Evolutionary conservation across 2,797 vertebrate genomes (phyloP).

Genomic region (Danio albolineatus): DNA sequence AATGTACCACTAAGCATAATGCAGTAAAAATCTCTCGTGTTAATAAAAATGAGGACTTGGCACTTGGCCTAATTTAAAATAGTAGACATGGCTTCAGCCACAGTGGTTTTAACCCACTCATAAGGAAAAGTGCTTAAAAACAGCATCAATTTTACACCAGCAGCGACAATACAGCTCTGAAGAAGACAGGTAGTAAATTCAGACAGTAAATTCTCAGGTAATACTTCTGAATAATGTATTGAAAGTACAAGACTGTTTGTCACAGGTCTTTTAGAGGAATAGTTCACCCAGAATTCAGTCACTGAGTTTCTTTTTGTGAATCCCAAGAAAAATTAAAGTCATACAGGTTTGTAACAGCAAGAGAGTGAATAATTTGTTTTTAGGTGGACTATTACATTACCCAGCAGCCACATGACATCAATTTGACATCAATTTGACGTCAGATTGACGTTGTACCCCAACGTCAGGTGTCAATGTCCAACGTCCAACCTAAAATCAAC

Average conservation of each 20-base stretch:
- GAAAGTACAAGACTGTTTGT: constrained; percentile 5
- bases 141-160: constrained; percentile 21
- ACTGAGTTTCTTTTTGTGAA: background rate
- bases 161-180: constrained; percentile 15
- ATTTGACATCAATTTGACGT: too few species aligned
- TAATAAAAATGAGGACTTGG: constrained; percentile 8
- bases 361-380: background rate
- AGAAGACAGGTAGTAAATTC: background rate
- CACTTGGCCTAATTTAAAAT: constrained; percentile 21
- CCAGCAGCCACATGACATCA: too few species aligned
- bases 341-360: background rate
- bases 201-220: background rate
- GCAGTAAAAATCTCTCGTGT: background rate
- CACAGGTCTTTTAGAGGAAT: background rate
- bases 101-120: constrained; percentile 11
- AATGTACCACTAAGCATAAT: background rate
- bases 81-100: background rate
- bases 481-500: too few species aligned
- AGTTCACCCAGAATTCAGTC: background rate
- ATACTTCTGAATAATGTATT: constrained; percentile 12
- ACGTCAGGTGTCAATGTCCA: too few species aligned
- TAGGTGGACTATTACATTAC: background rate
- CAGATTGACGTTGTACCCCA: too few species aligned
- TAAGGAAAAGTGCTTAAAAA: constrained; percentile 30
- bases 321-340: background rate